phyloP scores from a whole-genome alignment of 2,888 invertebrate genomes.

The Exocentrus adspersus region DNA sequence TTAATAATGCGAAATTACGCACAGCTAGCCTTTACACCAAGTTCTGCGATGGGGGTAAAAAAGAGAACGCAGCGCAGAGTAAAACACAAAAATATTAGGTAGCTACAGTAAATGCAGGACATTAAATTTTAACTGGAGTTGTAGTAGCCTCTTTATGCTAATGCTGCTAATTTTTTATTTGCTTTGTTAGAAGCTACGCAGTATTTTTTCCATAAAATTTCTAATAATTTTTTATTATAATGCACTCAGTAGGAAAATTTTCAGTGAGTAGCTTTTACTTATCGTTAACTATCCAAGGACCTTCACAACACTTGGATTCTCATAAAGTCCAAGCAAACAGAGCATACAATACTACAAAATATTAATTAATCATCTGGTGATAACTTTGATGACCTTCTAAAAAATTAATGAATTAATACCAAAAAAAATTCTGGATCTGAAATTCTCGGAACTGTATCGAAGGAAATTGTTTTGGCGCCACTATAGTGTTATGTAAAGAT shows the following conservation, averaged over 20 bases:
- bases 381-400: neutral
- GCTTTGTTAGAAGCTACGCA: neutral
- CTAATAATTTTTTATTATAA: neutral
- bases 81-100: too few relatives aligned
- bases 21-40: too few relatives aligned
- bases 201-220: neutral
- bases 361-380: neutral
- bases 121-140: neutral
- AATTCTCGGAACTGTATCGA: neutral
- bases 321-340: neutral
- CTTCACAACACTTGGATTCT: neutral
- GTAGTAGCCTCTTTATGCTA: too few relatives aligned
- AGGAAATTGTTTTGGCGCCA: neutral
- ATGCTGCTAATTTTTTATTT: neutral
- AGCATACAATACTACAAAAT: neutral
- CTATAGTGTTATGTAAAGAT: neutral
- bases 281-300: neutral
- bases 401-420: neutral
- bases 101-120: neutral
- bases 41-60: neutral
- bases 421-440: neutral
- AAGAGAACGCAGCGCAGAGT: neutral
- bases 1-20: too few relatives aligned
- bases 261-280: neutral
- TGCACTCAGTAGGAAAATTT: neutral